Base-by-base conservation (phyloP, 2,797 vertebrate species). In the Danionella dracula region DNA sequence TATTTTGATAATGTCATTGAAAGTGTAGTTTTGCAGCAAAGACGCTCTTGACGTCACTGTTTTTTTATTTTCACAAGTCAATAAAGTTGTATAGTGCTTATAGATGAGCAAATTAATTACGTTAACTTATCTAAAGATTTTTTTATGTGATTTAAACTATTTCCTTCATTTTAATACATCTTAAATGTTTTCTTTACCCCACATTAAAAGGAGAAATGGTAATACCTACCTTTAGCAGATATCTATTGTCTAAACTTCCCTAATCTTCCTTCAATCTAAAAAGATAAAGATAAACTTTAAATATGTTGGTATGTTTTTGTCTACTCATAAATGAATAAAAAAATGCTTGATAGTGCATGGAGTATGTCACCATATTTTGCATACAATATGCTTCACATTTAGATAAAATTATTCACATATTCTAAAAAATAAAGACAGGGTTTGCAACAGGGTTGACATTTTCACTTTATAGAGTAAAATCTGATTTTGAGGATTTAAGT, bases 341-440 rank as follows among this genome's bases (percentile, higher is more conserved):
- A 45, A 55, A 57, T 61, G 1, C 44, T 54, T 23, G 29, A 10
- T 66, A 72, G 58, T 68, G 64, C 64, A 72, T 34, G 55, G 67
- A 74, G 32, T 20, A 29, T 46, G 38, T 44, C 58, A 37, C 57
- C 59, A 67, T 46, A 16, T 34, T 71, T 66, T 71, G 64, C 48
- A 38, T 71, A 75, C 78, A 79, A 81, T 51, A 57, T 58, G 60
- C 74, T 83, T 84, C 82, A 85, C 84, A 84, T 82, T 71, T 50
- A 42, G 35, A n/a, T 83, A 60, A 68, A 13, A 66, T 56, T 21
- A 45, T 55, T 73, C 75, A 66, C 75, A 21, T 56, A 45, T 32
- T 51, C 42, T 9, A 41, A 15, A 41, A 51, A 50, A n/a, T 4
- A 17, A 27, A 46, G 27, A 57, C 41, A 35, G 7, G 13, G 35